phyloP scores from a whole-genome alignment of 2,888 invertebrate species.

The Drosophila subsilvestris region DNA sequence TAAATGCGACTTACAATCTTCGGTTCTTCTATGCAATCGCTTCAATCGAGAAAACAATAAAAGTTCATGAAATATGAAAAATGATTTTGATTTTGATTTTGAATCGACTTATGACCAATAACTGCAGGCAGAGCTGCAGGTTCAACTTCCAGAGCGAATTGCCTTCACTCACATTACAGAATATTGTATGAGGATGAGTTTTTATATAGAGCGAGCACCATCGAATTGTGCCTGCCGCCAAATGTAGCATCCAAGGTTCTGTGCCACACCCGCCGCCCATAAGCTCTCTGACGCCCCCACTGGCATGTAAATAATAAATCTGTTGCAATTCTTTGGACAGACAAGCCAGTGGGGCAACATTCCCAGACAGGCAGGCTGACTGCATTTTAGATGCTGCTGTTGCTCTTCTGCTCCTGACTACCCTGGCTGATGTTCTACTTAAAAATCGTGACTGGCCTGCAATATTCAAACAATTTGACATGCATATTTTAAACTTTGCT shows the following conservation, averaged over 20 bases:
- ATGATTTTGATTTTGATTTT: constrained; percentile 1
- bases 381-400: constrained; percentile 56
- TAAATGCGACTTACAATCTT: neutral
- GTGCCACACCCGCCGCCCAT: constrained; percentile 12
- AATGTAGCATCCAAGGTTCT: constrained; percentile 45
- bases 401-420: constrained; percentile 10
- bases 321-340: constrained; percentile 37
- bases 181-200: constrained; percentile 13
- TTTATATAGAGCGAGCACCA: neutral
- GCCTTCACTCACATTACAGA: constrained; percentile 21
- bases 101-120: constrained; percentile 1
- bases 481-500: constrained; percentile 63
- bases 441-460: constrained; percentile 64
- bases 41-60: neutral
- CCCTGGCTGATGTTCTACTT: constrained; percentile 50
- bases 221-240: constrained; percentile 11
- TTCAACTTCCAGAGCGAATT: constrained; percentile 9
- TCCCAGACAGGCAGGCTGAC: constrained; percentile 37
- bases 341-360: constrained; percentile 30
- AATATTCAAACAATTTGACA: constrained; percentile 61
- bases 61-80: neutral
- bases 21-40: neutral
- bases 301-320: constrained; percentile 67
- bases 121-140: constrained; percentile 1
- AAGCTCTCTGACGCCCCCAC: constrained; percentile 2